phyloP scores from a whole-genome alignment of 1,140 invertebrate species.

The Theocolax elegans region DNA sequence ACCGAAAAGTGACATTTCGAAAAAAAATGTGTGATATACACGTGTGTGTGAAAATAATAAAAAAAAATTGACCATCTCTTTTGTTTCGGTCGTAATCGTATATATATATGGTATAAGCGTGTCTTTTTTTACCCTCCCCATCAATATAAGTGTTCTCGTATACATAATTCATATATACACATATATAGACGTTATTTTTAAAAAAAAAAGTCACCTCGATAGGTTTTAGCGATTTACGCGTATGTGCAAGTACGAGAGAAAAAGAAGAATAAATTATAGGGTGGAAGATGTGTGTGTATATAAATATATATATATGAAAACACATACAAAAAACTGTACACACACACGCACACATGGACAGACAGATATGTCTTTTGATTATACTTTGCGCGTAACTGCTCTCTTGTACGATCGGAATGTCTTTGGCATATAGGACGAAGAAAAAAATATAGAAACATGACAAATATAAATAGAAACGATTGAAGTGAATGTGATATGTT shows the following conservation, averaged over 20 bases:
- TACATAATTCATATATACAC: no score
- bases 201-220: slow-evolving; percentile 56
- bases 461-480: slow-evolving; percentile 60
- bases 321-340: not conserved
- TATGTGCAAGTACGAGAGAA: no score
- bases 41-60: no score
- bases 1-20: not conserved
- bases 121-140: slow-evolving; percentile 52
- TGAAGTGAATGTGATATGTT: slow-evolving; percentile 45
- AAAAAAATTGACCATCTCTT: no score
- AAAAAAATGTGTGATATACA: no score
- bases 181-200: slow-evolving; percentile 60
- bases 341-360: no score
- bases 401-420: slow-evolving; percentile 56
- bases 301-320: not conserved
- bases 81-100: no score
- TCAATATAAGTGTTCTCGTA: slow-evolving; percentile 54
- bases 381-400: no score
- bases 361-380: no score
- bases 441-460: slow-evolving; percentile 48
- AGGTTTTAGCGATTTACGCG: slow-evolving; percentile 29
- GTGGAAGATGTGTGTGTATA: slow-evolving; percentile 17
- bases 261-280: no score
- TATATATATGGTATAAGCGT: slow-evolving; percentile 19
- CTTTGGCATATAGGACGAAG: slow-evolving; percentile 40